Percentiles rank a stretch among this genome's conserved stretches.
Evolutionary conservation across 1,140 invertebrate genomes (phyloP).

Genomic region (Stegodyphus dumicola): DNA sequence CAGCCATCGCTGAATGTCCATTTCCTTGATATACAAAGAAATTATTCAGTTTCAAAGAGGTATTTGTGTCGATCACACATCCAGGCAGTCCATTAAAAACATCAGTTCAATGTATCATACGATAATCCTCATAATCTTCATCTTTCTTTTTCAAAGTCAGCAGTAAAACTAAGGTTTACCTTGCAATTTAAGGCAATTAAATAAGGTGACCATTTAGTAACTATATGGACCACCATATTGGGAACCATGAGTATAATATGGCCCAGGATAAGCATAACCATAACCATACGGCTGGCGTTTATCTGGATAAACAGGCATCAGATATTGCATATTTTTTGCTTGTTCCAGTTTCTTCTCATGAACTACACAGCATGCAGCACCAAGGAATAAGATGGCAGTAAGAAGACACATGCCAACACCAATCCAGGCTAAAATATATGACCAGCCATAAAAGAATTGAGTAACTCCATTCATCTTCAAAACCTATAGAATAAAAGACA

Average conservation of each 20-base stretch:
- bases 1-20: too few species aligned
- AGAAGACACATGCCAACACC: slow-evolving; percentile 88
- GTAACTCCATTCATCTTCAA: slow-evolving; percentile 80
- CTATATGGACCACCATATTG: slow-evolving; percentile 83
- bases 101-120: too few species aligned
- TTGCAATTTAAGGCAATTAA: too few species aligned
- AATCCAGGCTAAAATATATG: slow-evolving; percentile 94
- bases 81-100: too few species aligned
- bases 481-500: slow-evolving; percentile 74
- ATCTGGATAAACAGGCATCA: slow-evolving; percentile 96
- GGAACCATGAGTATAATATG: slow-evolving; percentile 86
- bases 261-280: slow-evolving; percentile 86
- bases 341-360: slow-evolving; percentile 92
- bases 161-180: too few species aligned
- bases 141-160: too few species aligned
- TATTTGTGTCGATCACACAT: too few species aligned
- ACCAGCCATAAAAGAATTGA: slow-evolving; percentile 92
- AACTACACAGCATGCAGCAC: slow-evolving; percentile 90
- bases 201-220: slow-evolving; percentile 61
- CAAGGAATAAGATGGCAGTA: slow-evolving; percentile 90
- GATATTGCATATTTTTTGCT: slow-evolving; percentile 95
- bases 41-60: too few species aligned
- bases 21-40: too few species aligned
- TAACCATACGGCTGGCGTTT: slow-evolving; percentile 86
- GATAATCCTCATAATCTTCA: too few species aligned